Evolutionary conservation across 2,797 vertebrate species (phyloP).

Genomic region (Peromyscus nudipes): DNA sequence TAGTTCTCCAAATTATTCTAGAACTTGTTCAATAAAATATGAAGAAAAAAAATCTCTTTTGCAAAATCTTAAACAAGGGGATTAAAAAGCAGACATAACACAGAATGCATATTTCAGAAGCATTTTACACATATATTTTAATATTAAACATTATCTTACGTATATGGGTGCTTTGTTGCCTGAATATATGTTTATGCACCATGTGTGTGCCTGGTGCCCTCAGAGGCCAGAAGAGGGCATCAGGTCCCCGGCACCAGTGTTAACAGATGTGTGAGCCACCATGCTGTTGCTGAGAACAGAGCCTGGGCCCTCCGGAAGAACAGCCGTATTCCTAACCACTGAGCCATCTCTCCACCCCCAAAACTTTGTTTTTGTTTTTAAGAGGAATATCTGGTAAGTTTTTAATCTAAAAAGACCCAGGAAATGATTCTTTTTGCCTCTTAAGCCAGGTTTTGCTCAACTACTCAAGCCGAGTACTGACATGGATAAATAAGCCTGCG

Average conservation of each 20-base stretch:
- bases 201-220: not conserved
- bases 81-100: constrained; percentile 22
- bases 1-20: constrained; percentile 18
- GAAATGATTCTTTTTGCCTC: constrained; percentile 26
- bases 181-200: not conserved
- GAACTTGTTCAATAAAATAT: constrained; percentile 23
- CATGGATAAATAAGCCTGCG: not conserved
- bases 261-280: not conserved
- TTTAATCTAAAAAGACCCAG: not conserved
- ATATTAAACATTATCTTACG: not conserved
- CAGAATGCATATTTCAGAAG: constrained; percentile 9
- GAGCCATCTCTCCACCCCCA: not conserved
- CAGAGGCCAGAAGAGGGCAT: not conserved
- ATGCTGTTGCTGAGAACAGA: not conserved
- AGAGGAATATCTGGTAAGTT: not conserved
- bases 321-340: not conserved
- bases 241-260: not conserved
- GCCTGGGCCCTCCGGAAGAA: not conserved
- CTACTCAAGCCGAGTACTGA: not conserved
- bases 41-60: constrained; percentile 18
- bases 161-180: not conserved
- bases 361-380: not conserved
- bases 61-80: not conserved
- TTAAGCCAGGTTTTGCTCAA: not conserved
- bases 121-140: not conserved